These are phyloP conservation scores for Xestia rhomboidea DNA, from an alignment of 2,888 invertebrate genomes.

Conservation along the genomic window DNA sequence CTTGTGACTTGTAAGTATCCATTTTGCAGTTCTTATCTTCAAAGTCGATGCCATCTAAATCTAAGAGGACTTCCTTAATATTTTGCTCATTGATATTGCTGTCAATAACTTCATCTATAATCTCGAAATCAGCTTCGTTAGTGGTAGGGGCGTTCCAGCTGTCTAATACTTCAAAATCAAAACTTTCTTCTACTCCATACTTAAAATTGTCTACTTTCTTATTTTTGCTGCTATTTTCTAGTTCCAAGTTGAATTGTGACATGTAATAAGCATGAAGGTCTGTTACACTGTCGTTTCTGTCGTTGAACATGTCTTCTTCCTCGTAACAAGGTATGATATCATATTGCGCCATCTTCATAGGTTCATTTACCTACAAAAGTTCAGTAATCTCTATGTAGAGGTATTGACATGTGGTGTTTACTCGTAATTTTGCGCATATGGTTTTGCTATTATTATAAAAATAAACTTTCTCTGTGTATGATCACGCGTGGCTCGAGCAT, in stretches of 20 bases:
- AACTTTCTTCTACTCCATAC: conserved; percentile 85
- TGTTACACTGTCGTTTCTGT: conserved; percentile 81
- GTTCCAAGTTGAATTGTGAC: conserved; percentile 88
- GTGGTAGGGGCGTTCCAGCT: conserved; percentile 76
- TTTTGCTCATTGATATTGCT: conserved; percentile 85
- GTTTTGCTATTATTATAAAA: conserved; percentile 90
- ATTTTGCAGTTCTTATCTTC: conserved; percentile 81
- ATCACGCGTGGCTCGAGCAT: conserved; percentile 87
- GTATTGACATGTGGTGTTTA: conserved; percentile 87
- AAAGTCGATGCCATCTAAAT: conserved; percentile 86
- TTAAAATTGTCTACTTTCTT: conserved; percentile 82
- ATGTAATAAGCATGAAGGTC: conserved; percentile 89
- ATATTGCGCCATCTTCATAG: conserved; percentile 85
- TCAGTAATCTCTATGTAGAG: conserved; percentile 85
- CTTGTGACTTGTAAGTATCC: conserved; percentile 70
- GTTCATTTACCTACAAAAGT: conserved; percentile 87
- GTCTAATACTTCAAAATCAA: conserved; percentile 86
- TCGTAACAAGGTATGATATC: conserved; percentile 85
- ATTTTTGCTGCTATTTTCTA: conserved; percentile 84
- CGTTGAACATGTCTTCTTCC: conserved; percentile 83
- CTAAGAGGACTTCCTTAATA: conserved; percentile 87
- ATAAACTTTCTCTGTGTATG: conserved; percentile 89
- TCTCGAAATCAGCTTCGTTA: conserved; percentile 79
- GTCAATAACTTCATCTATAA: conserved; percentile 84
- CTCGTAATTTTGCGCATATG: conserved; percentile 83